These are phyloP conservation scores for Stenchaetothrips biformis DNA, from an alignment of 2,888 invertebrate genomes.

Conservation along the genomic window DNA sequence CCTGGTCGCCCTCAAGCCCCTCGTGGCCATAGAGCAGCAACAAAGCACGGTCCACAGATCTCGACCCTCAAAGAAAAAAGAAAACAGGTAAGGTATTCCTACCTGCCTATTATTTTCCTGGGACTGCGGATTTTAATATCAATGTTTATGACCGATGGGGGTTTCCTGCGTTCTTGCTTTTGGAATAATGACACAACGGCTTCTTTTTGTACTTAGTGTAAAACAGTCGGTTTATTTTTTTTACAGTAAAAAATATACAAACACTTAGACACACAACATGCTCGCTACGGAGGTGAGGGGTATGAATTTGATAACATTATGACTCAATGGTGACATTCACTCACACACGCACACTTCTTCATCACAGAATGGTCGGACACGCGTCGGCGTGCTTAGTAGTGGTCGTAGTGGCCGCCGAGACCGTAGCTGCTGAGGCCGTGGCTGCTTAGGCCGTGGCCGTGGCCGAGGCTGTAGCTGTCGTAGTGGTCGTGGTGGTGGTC, in stretches of 20 bases:
- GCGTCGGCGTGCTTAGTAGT: background rate
- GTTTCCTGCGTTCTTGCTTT: background rate
- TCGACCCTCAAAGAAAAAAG: too few relatives aligned
- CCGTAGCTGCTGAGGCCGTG: background rate
- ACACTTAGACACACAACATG: background rate
- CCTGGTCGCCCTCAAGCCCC: background rate
- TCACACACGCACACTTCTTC: background rate
- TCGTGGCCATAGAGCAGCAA: background rate
- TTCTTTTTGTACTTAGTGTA: slow-evolving; percentile 2
- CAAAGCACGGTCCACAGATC: background rate
- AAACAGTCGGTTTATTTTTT: background rate
- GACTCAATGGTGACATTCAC: slow-evolving; percentile 9
- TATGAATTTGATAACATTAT: background rate
- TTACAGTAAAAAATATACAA: slow-evolving; percentile 15
- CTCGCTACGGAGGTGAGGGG: background rate
- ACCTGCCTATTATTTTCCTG: too few relatives aligned
- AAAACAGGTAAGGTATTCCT: too few relatives aligned
- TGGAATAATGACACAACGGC: background rate
- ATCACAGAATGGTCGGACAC: too few relatives aligned
- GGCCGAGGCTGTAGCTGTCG: background rate
- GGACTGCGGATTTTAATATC: too few relatives aligned
- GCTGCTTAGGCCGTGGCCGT: background rate
- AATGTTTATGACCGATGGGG: background rate
- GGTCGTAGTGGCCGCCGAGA: background rate
- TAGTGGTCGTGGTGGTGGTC: slow-evolving; percentile 16